Evolutionary conservation across 2,888 invertebrate species (phyloP), one percentile per base, ranked within the genome.

Genomic region (Rotaria magnacalcarata): DNA sequence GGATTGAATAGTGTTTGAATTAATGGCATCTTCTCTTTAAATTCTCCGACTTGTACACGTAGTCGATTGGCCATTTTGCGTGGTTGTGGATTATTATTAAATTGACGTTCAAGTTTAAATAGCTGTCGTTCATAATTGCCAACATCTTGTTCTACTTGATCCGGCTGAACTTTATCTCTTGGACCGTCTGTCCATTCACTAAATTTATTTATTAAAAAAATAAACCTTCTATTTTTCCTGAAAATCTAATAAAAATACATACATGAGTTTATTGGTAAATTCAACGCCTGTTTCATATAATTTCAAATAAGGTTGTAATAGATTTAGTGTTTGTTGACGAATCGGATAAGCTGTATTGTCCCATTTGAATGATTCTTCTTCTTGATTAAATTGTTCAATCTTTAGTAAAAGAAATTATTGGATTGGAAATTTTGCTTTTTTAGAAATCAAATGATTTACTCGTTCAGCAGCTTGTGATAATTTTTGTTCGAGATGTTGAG

Each of bases 1-100:
- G 96, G 96, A 92, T 97, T 97, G 84, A 97, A 97, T 41, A 97
- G 92, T 0, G 96, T 96, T 90, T 94, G 94, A 67, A 97, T 94
- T n/a, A 97, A 94, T 0, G 97, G 96, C 93, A 96, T 88, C 88
- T 91, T 90, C 74, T 91, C 91, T 88, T 94, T 94, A 91, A 97
- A 97, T 6, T 94, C 94, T 89, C 97, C 96, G 88, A 97, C 95
- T 90, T 93, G 93, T 84, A 92, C 91, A 88, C 94, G 93, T 19
- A 93, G 92, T 90, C 92, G 88, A 34, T 88, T 86, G 1, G 95
- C 95, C 54, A 97, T 93, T 87, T 93, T 93, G 89, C 93, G 93
- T 0, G 95, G 94, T 0, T 93, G 93, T 0, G 95, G 95, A 87
- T 93, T 92, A 52, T 95, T 95, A 87, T 93, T 92, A 91, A 97